Percentiles rank a stretch among this genome's conserved stretches.
phyloP scores from a whole-genome alignment of 2,797 vertebrate species.

The Sebastes kiyomatsui region DNA sequence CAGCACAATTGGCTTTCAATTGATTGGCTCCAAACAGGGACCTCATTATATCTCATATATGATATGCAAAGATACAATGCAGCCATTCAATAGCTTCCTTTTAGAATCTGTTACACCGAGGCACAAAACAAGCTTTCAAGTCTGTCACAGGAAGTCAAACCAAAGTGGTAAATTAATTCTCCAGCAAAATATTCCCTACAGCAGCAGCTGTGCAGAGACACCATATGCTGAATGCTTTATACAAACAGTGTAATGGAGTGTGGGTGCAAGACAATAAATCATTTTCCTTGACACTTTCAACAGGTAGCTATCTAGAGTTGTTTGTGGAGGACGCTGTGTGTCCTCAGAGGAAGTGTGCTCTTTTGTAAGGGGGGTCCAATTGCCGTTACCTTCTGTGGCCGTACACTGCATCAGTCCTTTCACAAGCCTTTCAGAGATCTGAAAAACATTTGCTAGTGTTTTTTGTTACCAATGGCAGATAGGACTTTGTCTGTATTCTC shows the following conservation, averaged over 20 bases:
- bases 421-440: background rate
- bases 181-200: constrained; percentile 59
- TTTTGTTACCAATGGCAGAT: background rate
- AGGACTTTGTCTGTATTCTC: background rate
- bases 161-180: constrained; percentile 59
- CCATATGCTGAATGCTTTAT: constrained; percentile 54
- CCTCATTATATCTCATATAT: constrained; percentile 31
- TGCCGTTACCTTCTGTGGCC: background rate
- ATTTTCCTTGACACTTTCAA: constrained; percentile 60
- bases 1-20: constrained; percentile 6
- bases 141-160: constrained; percentile 51
- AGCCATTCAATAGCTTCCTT: constrained; percentile 20
- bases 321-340: constrained; percentile 22
- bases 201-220: constrained; percentile 47
- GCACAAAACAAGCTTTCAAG: constrained; percentile 35
- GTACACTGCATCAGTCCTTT: background rate
- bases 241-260: constrained; percentile 59
- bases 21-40: constrained; percentile 33
- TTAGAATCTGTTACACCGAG: constrained; percentile 22
- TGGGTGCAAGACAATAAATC: constrained; percentile 54
- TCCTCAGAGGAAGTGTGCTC: constrained; percentile 4
- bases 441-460: background rate
- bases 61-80: constrained; percentile 31
- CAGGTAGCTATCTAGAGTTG: constrained; percentile 43
- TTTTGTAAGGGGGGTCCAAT: background rate